A percentile compares a stretch with the other conserved stretches of the same genome.
These are phyloP conservation scores for Heterotilapia buettikoferi DNA, from an alignment of 2,113 vertebrate genomes.

Conservation along the genomic window DNA sequence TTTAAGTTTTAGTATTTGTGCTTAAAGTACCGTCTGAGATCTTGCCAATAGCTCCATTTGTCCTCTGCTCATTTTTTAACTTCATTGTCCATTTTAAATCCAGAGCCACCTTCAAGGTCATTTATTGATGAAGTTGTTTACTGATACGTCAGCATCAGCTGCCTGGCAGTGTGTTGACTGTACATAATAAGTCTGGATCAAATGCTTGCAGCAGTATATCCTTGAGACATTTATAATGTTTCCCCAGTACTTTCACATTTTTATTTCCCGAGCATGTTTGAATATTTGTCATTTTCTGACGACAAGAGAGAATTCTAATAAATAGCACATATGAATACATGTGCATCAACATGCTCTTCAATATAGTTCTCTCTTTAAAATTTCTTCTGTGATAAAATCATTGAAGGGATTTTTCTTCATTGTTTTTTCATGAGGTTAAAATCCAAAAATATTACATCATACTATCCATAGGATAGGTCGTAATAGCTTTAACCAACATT, in stretches of 20 bases:
- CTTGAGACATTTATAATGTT: neutral
- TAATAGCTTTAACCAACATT: neutral
- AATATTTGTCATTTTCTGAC: neutral
- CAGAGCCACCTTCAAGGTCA: neutral
- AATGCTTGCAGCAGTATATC: constrained; percentile 20
- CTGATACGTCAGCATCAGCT: constrained; percentile 34
- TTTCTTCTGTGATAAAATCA: neutral
- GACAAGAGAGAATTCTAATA: neutral
- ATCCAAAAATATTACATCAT: neutral
- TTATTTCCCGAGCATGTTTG: neutral
- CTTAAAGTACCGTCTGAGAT: neutral
- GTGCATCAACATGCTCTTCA: rapidly evolving
- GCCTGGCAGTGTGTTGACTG: neutral
- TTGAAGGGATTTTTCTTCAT: neutral
- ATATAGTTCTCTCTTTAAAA: rapidly evolving
- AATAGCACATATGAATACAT: neutral
- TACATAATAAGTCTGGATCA: constrained; percentile 25
- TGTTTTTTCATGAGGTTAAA: neutral
- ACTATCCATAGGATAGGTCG: rapidly evolving
- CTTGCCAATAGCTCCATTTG: neutral
- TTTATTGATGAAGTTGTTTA: constrained; percentile 20
- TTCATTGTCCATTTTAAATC: constrained; percentile 3
- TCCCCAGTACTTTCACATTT: neutral
- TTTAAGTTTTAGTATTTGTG: neutral
- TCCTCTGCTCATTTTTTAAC: neutral